A percentile compares a stretch with the other conserved stretches of the same genome.
These are phyloP conservation scores for Aleiodes testaceus DNA, from an alignment of 2,888 invertebrate species.

Conservation along the genomic window DNA sequence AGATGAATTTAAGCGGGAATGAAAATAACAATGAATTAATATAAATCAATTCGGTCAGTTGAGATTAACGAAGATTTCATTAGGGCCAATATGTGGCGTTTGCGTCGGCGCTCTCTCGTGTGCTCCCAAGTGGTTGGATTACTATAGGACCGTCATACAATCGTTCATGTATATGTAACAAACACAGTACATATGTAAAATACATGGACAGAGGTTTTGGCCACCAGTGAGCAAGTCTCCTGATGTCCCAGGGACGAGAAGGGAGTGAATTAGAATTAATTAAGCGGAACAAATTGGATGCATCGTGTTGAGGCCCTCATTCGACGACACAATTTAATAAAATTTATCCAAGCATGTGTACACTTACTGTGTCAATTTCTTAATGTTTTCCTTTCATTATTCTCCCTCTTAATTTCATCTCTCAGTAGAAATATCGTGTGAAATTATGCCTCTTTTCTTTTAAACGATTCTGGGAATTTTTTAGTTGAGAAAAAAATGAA, in stretches of 20 bases:
- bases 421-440: neutral
- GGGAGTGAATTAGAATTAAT: constrained; percentile 66
- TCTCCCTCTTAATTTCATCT: neutral
- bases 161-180: neutral
- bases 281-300: constrained; percentile 71
- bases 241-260: neutral
- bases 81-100: constrained; percentile 65
- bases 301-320: constrained; percentile 69
- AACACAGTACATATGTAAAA: constrained; percentile 54
- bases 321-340: constrained; percentile 73
- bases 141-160: constrained; percentile 47
- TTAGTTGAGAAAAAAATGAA: neutral
- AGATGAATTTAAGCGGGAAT: constrained; percentile 8
- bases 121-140: neutral
- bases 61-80: constrained; percentile 70
- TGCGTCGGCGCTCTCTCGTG: constrained; percentile 57
- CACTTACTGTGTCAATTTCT: constrained; percentile 2
- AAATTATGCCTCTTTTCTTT: neutral
- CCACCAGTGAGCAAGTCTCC: constrained; percentile 12
- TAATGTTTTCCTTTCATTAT: neutral
- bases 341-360: neutral
- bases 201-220: constrained; percentile 15
- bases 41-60: constrained; percentile 56
- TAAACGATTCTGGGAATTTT: constrained; percentile 24
- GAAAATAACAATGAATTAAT: constrained; percentile 40